These are phyloP conservation scores for Drosophila lacteicornis DNA, from an alignment of 1,140 invertebrate genomes.

Conservation along the genomic window DNA sequence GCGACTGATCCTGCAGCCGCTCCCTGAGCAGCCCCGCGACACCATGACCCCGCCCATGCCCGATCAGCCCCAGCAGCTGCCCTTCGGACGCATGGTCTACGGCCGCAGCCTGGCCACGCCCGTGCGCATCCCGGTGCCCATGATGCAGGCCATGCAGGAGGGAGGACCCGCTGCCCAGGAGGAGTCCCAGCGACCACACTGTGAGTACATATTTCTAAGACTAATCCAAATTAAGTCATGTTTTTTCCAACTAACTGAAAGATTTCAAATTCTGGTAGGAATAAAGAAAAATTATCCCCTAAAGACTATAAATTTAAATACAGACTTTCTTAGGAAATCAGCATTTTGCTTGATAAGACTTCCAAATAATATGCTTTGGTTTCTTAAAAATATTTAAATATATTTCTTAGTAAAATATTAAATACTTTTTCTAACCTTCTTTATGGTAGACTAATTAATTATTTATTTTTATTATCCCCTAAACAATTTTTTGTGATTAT, in stretches of 20 bases:
- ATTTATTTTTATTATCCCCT: neutral
- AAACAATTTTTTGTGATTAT: neutral
- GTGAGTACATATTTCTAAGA: constrained; percentile 81
- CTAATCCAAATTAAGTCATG: neutral
- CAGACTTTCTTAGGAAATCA: too few species aligned
- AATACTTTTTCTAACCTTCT: neutral
- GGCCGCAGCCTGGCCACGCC: constrained; percentile 85
- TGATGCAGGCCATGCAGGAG: constrained; percentile 85
- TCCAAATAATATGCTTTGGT: neutral
- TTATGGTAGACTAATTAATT: neutral
- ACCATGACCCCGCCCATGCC: constrained; percentile 84
- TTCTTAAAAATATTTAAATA: neutral
- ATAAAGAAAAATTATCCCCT: too few species aligned
- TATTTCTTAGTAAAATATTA: neutral
- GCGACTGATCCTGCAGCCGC: constrained; percentile 78
- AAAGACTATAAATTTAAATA: neutral
- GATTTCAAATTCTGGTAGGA: neutral
- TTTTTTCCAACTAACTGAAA: neutral
- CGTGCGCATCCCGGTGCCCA: constrained; percentile 86
- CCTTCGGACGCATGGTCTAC: constrained; percentile 85
- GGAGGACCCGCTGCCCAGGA: constrained; percentile 75
- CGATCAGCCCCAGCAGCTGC: constrained; percentile 76
- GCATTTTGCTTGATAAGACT: neutral
- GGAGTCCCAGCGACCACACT: constrained; percentile 87
- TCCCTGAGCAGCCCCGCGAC: constrained; percentile 83